Evolutionary conservation across 2,888 invertebrate species (phyloP), one percentile per base, ranked within the genome.

Genomic region (Platycnemis pennipes): DNA sequence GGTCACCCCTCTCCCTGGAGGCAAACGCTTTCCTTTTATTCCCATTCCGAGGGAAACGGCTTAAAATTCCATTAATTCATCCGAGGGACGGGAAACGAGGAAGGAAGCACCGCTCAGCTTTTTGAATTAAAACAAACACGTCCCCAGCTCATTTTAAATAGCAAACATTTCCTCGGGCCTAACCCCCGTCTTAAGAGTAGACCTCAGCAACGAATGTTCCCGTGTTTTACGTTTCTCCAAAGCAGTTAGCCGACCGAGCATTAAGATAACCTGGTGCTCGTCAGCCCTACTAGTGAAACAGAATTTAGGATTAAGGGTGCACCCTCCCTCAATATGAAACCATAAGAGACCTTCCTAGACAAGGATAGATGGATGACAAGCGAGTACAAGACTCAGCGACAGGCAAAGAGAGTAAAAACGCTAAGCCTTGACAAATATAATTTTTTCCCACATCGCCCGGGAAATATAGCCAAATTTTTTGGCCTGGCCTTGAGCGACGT

Each of bases 11-110:
- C 11, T 11, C 13, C 11, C 49, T 49, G 49, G 77, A 7, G 89
- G 42, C 42, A 49, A 37, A 53, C 37, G 26, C 45, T 37, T 26
- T 31, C n/a, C 87, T 87, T 46, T 45, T 31, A n/a, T 46, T 45
- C 45, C 45, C 63, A 26, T 63, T 26, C 26, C 44, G 42, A 63
- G 44, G 63, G 53, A 56, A 89, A 63, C 56, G 37, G 63, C 91
- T 91, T 63, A 53, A 91, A 91, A 91, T 91, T 91, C 63, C 69
- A 63, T 44, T 63, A 44, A 91, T 91, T 44, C 4, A 91, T 69
- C 44, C 63, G 44, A 37, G 91, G 26, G 63, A 91, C 87, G 46
- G 46, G 45, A 45, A 46, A 77, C 77, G 77, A 77, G 77, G 37
- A 77, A 77, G 31, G 26, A 77, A 31, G 77, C 77, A 77, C 63